These are phyloP conservation scores for Temnothorax nylanderi DNA, from an alignment of 1,140 invertebrate genomes.

Conservation along the genomic window DNA sequence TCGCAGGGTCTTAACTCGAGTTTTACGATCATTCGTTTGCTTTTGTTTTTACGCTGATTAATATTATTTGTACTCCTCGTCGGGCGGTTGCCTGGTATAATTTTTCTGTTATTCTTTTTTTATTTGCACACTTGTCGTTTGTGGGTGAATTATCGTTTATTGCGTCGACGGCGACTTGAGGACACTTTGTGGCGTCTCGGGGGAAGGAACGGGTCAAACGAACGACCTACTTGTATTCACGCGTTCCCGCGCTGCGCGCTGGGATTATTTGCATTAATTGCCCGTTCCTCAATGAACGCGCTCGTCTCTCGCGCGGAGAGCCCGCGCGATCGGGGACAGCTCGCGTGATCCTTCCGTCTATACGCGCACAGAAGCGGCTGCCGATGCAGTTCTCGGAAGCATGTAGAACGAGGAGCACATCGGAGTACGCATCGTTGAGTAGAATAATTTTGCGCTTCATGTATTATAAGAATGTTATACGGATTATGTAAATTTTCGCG, in stretches of 20 bases:
- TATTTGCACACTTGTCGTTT: background rate
- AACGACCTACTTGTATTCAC: conserved; percentile 43
- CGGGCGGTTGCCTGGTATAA: background rate
- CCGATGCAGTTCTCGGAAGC: conserved; percentile 34
- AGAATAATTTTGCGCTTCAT: conserved; percentile 15
- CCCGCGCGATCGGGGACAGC: conserved; percentile 23
- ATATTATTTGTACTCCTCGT: background rate
- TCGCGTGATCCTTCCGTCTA: conserved; percentile 15
- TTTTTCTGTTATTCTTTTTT: background rate
- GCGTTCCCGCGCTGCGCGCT: background rate
- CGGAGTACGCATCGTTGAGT: conserved; percentile 15
- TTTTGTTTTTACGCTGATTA: background rate
- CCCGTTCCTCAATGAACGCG: conserved; percentile 44
- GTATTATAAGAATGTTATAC: background rate
- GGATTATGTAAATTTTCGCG: background rate
- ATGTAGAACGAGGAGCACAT: background rate
- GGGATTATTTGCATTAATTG: conserved; percentile 63
- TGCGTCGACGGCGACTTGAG: background rate
- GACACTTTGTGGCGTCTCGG: conserved; percentile 12
- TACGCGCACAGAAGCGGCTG: background rate
- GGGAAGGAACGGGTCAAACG: conserved; percentile 45
- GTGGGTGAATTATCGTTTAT: conserved; percentile 12
- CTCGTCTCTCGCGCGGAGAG: background rate
- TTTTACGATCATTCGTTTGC: conserved; percentile 31
- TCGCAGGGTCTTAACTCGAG: background rate